Conservation (phyloP, 2,888 invertebrate species). For the Parnassius mnemosyne region DNA sequence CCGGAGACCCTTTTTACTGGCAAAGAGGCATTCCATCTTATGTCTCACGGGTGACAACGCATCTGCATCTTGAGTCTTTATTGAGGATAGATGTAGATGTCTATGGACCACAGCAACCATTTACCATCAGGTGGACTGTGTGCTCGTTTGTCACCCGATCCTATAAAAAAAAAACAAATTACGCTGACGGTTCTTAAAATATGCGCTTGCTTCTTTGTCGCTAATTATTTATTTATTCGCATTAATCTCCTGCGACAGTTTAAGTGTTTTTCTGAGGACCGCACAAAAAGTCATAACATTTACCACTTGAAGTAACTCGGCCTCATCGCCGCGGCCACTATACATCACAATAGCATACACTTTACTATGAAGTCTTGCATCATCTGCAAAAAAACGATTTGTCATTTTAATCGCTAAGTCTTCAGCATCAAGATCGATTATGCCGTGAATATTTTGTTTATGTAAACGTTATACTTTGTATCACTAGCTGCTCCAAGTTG, state of each 20-base stretch:
- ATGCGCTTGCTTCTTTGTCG: conserved; percentile 13
- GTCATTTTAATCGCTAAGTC: conserved; percentile 1
- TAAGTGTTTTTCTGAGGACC: conserved; percentile 31
- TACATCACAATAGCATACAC: neutral
- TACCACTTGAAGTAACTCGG: conserved; percentile 33
- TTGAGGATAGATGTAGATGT: too few relatives aligned
- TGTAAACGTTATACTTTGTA: neutral
- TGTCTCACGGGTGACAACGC: too few relatives aligned
- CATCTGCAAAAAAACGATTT: neutral
- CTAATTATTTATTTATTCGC: conserved; percentile 37
- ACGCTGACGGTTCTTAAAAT: neutral
- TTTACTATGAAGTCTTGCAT: neutral
- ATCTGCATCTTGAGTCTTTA: too few relatives aligned
- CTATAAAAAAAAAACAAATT: neutral
- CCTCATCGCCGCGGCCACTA: conserved; percentile 14
- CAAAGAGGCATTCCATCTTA: too few relatives aligned
- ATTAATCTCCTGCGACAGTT: conserved; percentile 37
- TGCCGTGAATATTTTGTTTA: neutral
- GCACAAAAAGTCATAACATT: conserved; percentile 36
- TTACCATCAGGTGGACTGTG: too few relatives aligned
- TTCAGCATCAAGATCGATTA: conserved; percentile 1
- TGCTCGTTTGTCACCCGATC: too few relatives aligned
- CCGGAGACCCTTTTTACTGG: too few relatives aligned
- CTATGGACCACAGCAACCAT: too few relatives aligned
- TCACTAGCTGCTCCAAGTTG: neutral